Conservation (phyloP, 1,140 invertebrate genomes). For the Subanguina moxae region DNA sequence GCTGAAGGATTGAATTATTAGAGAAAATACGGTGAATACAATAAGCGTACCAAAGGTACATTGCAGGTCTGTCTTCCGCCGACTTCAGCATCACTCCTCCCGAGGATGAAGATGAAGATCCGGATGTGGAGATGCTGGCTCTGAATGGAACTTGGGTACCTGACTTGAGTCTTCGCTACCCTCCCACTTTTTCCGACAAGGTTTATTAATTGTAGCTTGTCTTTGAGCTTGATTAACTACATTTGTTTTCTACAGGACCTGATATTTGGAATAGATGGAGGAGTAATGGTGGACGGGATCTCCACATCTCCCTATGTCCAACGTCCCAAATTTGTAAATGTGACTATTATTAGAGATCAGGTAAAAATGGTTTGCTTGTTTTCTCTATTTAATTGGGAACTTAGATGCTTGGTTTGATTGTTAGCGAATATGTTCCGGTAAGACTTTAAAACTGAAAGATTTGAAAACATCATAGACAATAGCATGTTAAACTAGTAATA, state of each 20-base stretch:
- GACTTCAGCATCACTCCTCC: not conserved
- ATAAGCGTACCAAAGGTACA: too few relatives aligned
- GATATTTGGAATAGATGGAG: slow-evolving; percentile 49
- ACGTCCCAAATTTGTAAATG: slow-evolving; percentile 39
- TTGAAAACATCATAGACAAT: too few relatives aligned
- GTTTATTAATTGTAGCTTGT: slow-evolving; percentile 8
- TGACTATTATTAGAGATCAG: slow-evolving; percentile 42
- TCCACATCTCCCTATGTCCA: slow-evolving; percentile 22
- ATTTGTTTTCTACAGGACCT: slow-evolving; percentile 21
- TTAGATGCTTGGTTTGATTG: slow-evolving; percentile 44
- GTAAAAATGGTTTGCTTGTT: slow-evolving; percentile 40
- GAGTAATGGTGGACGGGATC: slow-evolving; percentile 34
- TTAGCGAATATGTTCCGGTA: slow-evolving; percentile 42
- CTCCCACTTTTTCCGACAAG: slow-evolving; percentile 44
- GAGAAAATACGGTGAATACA: too few relatives aligned
- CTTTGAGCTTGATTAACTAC: not conserved
- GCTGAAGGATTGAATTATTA: too few relatives aligned
- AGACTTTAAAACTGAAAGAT: too few relatives aligned
- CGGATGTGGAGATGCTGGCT: slow-evolving; percentile 35
- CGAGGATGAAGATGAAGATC: slow-evolving; percentile 26
- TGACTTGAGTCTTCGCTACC: slow-evolving; percentile 45
- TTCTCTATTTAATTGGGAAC: slow-evolving; percentile 24
- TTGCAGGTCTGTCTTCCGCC: slow-evolving; percentile 2
- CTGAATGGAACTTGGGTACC: slow-evolving; percentile 33
- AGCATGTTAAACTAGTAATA: too few relatives aligned